These are phyloP conservation scores for Oscheius sp. DNA, from an alignment of 1,140 invertebrate species.

Conservation along the genomic window DNA sequence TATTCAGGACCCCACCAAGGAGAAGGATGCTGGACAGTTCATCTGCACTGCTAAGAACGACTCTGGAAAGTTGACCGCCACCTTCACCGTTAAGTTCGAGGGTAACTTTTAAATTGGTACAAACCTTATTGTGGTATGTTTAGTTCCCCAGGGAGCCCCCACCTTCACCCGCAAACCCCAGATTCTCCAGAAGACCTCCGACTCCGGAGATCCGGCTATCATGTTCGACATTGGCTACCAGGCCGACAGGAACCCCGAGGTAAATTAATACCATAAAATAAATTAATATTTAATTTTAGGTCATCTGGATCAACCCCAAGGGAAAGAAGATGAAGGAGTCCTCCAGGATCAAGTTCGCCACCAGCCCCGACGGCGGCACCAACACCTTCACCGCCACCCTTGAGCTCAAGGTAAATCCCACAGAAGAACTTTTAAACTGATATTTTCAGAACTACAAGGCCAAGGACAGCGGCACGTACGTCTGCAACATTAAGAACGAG, in stretches of 20 bases:
- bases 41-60: slow-evolving; percentile 61
- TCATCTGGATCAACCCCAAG: slow-evolving; percentile 61
- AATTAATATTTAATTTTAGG: slow-evolving; percentile 2
- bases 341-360: slow-evolving; percentile 58
- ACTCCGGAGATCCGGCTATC: slow-evolving; percentile 59
- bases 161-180: slow-evolving; percentile 61
- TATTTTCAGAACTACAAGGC: slow-evolving; percentile 79
- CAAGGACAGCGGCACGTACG: slow-evolving; percentile 91
- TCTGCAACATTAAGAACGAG: slow-evolving; percentile 93
- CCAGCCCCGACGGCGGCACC: slow-evolving; percentile 50
- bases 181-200: slow-evolving; percentile 60
- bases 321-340: slow-evolving; percentile 62
- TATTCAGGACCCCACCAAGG: slow-evolving; percentile 57
- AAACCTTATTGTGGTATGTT: slow-evolving; percentile 26
- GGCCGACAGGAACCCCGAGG: slow-evolving; percentile 58
- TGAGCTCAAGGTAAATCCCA: slow-evolving; percentile 56
- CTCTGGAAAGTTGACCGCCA: slow-evolving; percentile 59
- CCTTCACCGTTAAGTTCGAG: slow-evolving; percentile 61
- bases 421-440: neutral
- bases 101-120: slow-evolving; percentile 35
- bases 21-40: slow-evolving; percentile 60
- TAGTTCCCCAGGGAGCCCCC: slow-evolving; percentile 60
- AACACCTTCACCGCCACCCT: slow-evolving; percentile 60
- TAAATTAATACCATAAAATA: neutral
- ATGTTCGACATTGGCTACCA: slow-evolving; percentile 61